A percentile compares a stretch with the other conserved stretches of the same genome.
phyloP scores from a whole-genome alignment of 2,888 invertebrate species.

The Chaitophorus viminalis region DNA sequence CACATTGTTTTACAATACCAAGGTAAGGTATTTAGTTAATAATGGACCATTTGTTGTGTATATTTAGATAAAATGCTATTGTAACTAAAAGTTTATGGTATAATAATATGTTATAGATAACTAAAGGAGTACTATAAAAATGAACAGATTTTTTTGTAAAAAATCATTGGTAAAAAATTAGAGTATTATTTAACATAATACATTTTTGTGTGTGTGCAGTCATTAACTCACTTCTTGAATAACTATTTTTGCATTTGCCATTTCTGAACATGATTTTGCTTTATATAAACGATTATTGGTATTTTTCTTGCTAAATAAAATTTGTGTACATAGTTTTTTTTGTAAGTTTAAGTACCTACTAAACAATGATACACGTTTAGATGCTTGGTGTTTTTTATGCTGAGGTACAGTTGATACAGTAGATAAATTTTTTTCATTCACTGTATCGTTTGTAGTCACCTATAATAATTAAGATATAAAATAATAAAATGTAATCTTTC shows the following conservation, averaged over 20 bases:
- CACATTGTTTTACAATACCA: slow-evolving; percentile 8
- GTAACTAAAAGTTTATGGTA: background rate
- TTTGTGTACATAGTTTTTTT: slow-evolving; percentile 74
- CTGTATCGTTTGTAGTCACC: background rate
- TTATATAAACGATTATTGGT: slow-evolving; percentile 70
- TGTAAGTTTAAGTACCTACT: slow-evolving; percentile 78
- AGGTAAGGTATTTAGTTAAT: background rate
- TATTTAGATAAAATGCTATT: background rate
- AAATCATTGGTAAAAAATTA: slow-evolving; percentile 5
- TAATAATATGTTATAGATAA: background rate
- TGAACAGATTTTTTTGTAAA: background rate
- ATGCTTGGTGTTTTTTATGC: slow-evolving; percentile 48
- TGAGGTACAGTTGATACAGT: slow-evolving; percentile 34
- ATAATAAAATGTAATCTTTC: background rate
- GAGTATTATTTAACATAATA: slow-evolving; percentile 8
- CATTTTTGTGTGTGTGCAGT: background rate
- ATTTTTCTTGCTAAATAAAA: slow-evolving; percentile 70
- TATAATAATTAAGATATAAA: slow-evolving; percentile 16
- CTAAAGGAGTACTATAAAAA: background rate
- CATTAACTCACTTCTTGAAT: slow-evolving; percentile 53
- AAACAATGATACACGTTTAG: slow-evolving; percentile 72
- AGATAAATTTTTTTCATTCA: background rate
- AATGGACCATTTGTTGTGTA: background rate
- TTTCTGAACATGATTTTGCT: slow-evolving; percentile 72
- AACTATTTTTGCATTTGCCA: slow-evolving; percentile 60